Base-by-base conservation (phyloP, 2,888 invertebrate genomes). In the Mimas tiliae region DNA sequence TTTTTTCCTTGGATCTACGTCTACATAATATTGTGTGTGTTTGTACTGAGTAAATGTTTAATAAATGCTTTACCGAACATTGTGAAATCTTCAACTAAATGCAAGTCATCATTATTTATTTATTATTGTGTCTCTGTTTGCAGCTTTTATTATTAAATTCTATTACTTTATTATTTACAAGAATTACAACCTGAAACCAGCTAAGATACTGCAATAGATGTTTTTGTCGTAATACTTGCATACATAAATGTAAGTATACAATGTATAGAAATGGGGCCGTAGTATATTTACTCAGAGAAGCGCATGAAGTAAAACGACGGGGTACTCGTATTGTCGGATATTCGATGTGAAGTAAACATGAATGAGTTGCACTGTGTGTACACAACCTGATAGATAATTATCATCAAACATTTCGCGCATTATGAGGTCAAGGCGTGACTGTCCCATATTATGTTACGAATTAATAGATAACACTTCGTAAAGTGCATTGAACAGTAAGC, bases 381-480 rank as follows among this genome's bases (percentile, higher is more conserved):
- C 50, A 50, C 45, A 19, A 50, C 19, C 9, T 9, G 19, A 19
- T 58, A 38, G 38, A 12, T 58, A 53, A 58, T 58, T 58, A 58
- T 58, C 19, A 19, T 58, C 14, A 52, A 14, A 52, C 12, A 33
- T 33, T 52, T 52, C 38, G 58, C 58, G 16, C 38, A 19, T 58
- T 12, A 58, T 12, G 19, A 58, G 6, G 19, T 38, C 38, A 19
- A 38, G 42, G 19, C 58, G 58, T 38, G 38, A 11, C 42, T 38
- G 38, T 55, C 0, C 38, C 58, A 38, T 58, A 19, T 53, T 53
- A 53, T n/a, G 34, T 38, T 58, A 38, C 38, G 12, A 42, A 12
- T 58, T 42, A 16, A 16, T 38, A 58, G 58, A 58, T 58, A 58
- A 58, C 19, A 42, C 64, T 63, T 68, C 68, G 48, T 48, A 63